Conservation (phyloP, 2,797 vertebrate species). For the Chloroceryle amazona region DNA sequence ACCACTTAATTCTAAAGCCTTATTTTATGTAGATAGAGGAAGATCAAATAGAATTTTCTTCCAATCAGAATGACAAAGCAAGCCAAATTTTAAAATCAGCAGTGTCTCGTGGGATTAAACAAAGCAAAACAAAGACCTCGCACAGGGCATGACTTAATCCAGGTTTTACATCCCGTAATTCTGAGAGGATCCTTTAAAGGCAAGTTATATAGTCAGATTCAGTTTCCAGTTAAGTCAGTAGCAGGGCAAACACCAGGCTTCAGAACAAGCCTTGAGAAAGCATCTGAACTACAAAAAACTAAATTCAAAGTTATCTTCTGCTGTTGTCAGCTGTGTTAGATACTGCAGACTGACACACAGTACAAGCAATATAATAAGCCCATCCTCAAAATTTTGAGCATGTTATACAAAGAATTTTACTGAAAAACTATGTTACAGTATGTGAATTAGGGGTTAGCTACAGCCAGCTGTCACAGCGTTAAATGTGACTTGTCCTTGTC, state of each 20-base stretch:
- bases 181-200: not conserved
- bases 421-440: not conserved
- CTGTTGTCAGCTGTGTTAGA: not conserved
- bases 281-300: not conserved
- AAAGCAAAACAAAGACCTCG: not conserved
- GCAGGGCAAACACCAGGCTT: not conserved
- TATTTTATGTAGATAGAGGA: not conserved
- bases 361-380: not conserved
- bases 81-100: not conserved
- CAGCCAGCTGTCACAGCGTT: not conserved
- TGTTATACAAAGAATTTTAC: not conserved
- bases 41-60: not conserved
- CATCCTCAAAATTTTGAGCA: not conserved
- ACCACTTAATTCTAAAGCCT: not conserved
- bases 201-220: not conserved
- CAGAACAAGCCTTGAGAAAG: not conserved
- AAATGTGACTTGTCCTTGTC: not conserved
- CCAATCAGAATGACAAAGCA: not conserved
- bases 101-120: rapidly evolving
- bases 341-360: not conserved
- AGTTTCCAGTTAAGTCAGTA: not conserved
- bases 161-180: not conserved
- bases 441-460: not conserved
- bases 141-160: not conserved
- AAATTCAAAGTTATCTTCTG: not conserved